These are phyloP conservation scores for Glaucomys volans DNA, from an alignment of 2,113 vertebrate genomes.

Conservation along the genomic window DNA sequence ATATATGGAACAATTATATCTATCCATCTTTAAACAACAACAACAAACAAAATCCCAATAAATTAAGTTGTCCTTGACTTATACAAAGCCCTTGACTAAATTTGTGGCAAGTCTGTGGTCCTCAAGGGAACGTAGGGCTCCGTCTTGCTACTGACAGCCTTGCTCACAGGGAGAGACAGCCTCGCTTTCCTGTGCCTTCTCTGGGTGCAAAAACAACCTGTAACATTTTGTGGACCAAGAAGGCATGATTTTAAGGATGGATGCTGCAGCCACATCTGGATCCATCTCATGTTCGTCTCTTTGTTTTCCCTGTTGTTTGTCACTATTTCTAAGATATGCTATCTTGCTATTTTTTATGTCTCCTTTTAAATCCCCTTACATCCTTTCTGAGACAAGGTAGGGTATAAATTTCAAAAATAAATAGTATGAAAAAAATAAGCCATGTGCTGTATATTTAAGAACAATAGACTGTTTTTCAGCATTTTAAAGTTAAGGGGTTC, in stretches of 20 bases:
- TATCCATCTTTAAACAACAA: background rate
- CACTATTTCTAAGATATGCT: constrained; percentile 54
- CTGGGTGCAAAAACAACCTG: background rate
- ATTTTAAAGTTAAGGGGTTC: background rate
- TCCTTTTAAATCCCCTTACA: constrained; percentile 52
- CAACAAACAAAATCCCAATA: background rate
- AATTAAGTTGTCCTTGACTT: background rate
- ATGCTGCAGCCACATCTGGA: background rate
- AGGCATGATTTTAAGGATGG: background rate
- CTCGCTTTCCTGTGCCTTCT: background rate
- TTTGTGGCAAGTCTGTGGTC: background rate
- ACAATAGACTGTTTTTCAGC: background rate
- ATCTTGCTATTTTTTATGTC: constrained; percentile 32
- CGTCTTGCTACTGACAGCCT: background rate
- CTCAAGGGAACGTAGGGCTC: background rate
- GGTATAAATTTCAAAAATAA: constrained; percentile 63
- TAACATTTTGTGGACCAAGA: background rate
- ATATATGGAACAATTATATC: background rate
- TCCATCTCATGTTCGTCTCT: background rate
- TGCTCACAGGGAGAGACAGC: background rate
- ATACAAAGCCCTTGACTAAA: background rate
- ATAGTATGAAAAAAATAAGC: constrained; percentile 45
- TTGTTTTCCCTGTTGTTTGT: background rate
- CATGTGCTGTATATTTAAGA: constrained; percentile 31
- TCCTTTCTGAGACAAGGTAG: constrained; percentile 53